A percentile compares a stretch with the other conserved stretches of the same genome.
Conservation (phyloP, 2,888 invertebrate genomes). For the Chalcis sispes region DNA sequence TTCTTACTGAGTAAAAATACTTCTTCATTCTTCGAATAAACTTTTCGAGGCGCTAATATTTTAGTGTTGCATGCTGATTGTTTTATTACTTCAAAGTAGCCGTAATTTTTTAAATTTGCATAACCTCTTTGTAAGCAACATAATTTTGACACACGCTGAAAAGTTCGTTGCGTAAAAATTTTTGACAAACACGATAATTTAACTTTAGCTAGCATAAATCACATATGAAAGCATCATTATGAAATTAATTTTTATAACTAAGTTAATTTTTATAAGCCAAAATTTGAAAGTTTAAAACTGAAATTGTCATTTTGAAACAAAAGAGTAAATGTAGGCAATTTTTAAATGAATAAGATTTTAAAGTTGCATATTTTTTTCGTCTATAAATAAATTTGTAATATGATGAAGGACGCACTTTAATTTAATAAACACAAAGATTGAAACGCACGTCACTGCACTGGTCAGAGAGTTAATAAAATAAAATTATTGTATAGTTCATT, state of each 20-base stretch:
- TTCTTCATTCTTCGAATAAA: neutral
- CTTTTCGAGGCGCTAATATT: neutral
- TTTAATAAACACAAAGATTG: constrained; percentile 48
- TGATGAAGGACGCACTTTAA: constrained; percentile 45
- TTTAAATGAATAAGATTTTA: constrained; percentile 24
- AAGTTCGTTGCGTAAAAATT: constrained; percentile 7
- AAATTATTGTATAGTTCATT: constrained; percentile 43
- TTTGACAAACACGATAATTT: constrained; percentile 26
- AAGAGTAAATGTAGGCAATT: constrained; percentile 18
- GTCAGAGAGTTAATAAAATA: constrained; percentile 46
- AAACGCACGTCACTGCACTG: constrained; percentile 43
- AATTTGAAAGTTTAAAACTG: constrained; percentile 4
- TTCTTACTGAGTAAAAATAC: neutral
- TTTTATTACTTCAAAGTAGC: constrained; percentile 21
- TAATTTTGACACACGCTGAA: constrained; percentile 27
- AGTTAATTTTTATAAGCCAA: neutral
- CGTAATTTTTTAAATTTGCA: constrained; percentile 19
- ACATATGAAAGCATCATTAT: constrained; percentile 22
- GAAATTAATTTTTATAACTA: neutral
- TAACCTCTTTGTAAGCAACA: constrained; percentile 32
- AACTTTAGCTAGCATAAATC: constrained; percentile 24
- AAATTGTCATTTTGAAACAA: constrained; percentile 1
- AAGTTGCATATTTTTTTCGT: constrained; percentile 40
- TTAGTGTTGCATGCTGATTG: constrained; percentile 6
- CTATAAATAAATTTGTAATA: constrained; percentile 54